Evolutionary conservation across 2,797 vertebrate genomes (phyloP), one percentile per base, ranked within the genome.

Genomic region (Premnoplex brunnescens): DNA sequence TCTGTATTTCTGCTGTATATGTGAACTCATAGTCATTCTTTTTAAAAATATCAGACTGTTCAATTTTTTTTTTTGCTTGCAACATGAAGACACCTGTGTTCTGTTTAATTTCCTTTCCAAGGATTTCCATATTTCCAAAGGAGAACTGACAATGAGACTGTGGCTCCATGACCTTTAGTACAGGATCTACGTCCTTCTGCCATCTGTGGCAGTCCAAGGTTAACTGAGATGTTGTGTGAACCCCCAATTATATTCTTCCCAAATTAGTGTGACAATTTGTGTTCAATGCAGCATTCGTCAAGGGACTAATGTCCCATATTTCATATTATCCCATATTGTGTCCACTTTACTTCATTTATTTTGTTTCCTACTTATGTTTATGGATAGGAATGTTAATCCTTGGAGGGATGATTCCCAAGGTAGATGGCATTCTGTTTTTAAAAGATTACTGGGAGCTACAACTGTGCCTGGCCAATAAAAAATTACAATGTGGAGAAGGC

Each of bases 51-150:
- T 59, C 56, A 85, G 37, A 49, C 15, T 24, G 60, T 72, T 84
- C 9, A 69, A 78, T 54, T 36, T 30, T 28, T 14, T 59, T 51
- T 75, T 84, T 91, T 59, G 32, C 60, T 91, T 91, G 27, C 28
- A 69, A 49, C 46, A 63, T 36, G 28, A 91, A 90, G 71, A 74
- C 46, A 85, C 63, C 84, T 81, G 46, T 91, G 48, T 82, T 85
- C 49, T 59, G 10, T 77, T 94, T 85, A 55, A 59, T 79, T 82
- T 96, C n/a, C 56, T 93, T 92, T 73, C 62, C 51, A 91, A 54
- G 76, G 56, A 66, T 74, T 64, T 93, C 36, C 36, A 6, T 41
- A 76, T 79, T 86, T 88, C 55, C 32, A 66, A 67, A 74, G 64
- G 34, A 88, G 16, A 86, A 27, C 36, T 82, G 72, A 54, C 63